Percentiles rank a stretch among this genome's conserved stretches.
Conservation (phyloP, 2,797 vertebrate genomes). For the Paratrypauchen microcephalus region DNA sequence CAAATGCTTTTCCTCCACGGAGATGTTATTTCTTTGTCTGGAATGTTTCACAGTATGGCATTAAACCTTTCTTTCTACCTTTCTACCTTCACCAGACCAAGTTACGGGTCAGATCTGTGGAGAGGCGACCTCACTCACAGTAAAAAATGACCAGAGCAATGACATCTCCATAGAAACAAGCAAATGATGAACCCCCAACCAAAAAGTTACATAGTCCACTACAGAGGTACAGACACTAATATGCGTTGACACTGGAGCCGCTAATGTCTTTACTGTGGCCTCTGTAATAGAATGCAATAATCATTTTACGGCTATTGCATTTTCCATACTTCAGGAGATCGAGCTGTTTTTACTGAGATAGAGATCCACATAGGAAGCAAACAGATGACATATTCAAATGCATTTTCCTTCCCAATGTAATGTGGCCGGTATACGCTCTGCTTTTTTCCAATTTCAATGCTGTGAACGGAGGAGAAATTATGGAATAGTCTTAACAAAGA, state of each 20-base stretch:
- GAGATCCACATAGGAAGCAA: background rate
- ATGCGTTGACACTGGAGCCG: constrained; percentile 60
- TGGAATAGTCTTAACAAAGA: too few species aligned
- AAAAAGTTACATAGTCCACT: constrained; percentile 6
- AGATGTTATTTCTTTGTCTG: too few species aligned
- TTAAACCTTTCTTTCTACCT: too few species aligned
- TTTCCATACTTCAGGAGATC: constrained; percentile 57
- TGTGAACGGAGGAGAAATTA: too few species aligned
- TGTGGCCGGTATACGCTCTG: background rate
- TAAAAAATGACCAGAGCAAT: too few species aligned
- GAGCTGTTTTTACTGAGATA: constrained; percentile 50
- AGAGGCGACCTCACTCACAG: too few species aligned
- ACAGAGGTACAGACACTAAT: constrained; percentile 63
- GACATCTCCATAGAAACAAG: too few species aligned
- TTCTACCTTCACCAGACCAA: too few species aligned
- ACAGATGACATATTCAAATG: background rate
- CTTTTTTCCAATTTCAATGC: constrained; percentile 6
- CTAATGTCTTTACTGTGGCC: constrained; percentile 66
- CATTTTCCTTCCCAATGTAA: background rate
- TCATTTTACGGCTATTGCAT: constrained; percentile 63
- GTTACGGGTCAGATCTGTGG: too few species aligned
- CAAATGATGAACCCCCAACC: too few species aligned
- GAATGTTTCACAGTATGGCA: too few species aligned
- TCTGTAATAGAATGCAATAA: constrained; percentile 66
- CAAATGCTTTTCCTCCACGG: too few species aligned